Percentiles rank a stretch among this genome's conserved stretches.
Evolutionary conservation across 1,140 invertebrate genomes (phyloP).

Genomic region (Caerostris extrusa): DNA sequence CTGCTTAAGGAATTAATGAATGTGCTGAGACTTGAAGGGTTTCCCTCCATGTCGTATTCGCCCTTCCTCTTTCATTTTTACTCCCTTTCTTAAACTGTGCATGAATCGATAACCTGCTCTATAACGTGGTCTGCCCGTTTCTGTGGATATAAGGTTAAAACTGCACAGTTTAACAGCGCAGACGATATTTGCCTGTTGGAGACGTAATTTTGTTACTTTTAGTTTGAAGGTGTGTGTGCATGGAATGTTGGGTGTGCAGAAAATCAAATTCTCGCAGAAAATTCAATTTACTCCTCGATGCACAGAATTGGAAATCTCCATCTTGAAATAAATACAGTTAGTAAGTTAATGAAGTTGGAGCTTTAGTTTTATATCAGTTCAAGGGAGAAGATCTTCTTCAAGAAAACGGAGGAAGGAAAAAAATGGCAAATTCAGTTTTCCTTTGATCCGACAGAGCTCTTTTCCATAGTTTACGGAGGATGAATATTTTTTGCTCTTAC

Average conservation of each 20-base stretch:
- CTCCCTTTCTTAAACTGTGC: background rate
- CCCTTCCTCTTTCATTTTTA: background rate
- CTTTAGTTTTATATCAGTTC: background rate
- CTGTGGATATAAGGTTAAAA: background rate
- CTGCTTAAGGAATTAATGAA: slow-evolving; percentile 56
- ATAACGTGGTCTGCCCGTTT: background rate
- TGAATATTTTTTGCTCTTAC: no score
- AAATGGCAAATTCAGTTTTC: no score
- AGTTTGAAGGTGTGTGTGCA: background rate
- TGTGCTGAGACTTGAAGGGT: background rate
- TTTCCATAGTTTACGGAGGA: no score
- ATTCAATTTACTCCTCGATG: slow-evolving; percentile 26
- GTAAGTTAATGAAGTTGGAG: slow-evolving; percentile 8
- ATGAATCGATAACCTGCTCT: slow-evolving; percentile 16
- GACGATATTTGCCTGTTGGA: background rate
- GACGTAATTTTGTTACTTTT: slow-evolving; percentile 41
- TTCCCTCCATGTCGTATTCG: slow-evolving; percentile 1
- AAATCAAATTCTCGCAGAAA: background rate
- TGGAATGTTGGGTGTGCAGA: background rate
- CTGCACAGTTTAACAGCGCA: slow-evolving; percentile 21
- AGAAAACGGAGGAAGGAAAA: no score
- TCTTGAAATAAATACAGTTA: slow-evolving; percentile 28
- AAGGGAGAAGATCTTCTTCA: no score
- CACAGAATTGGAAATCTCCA: slow-evolving; percentile 19
- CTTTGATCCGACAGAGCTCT: no score